A percentile compares a stretch with the other conserved stretches of the same genome.
phyloP scores from a whole-genome alignment of 2,888 invertebrate genomes.

The Xestia xanthographa region DNA sequence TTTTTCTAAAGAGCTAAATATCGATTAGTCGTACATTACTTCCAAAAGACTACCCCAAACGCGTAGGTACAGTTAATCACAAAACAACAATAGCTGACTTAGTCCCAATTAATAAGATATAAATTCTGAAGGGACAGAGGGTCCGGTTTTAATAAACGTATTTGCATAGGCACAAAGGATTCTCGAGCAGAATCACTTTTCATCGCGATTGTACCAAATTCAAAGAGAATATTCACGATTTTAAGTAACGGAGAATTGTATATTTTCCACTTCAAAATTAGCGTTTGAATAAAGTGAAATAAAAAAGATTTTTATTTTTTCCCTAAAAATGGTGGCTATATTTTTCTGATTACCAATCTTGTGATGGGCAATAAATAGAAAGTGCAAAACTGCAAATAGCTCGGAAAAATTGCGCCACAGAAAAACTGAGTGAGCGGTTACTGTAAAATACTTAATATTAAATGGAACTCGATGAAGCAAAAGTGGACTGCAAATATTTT shows the following conservation, averaged over 20 bases:
- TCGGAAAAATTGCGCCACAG: constrained; percentile 31
- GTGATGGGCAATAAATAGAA: constrained; percentile 19
- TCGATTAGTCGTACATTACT: background rate
- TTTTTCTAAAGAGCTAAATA: background rate
- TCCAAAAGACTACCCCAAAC: constrained; percentile 33
- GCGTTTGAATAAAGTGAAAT: constrained; percentile 13
- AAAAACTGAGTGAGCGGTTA: constrained; percentile 30
- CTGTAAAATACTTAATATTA: constrained; percentile 32
- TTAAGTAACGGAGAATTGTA: constrained; percentile 47
- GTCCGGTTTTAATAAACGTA: constrained; percentile 63
- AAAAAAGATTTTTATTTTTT: background rate
- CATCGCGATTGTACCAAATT: constrained; percentile 61
- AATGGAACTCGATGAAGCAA: constrained; percentile 37
- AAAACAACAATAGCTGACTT: constrained; percentile 60
- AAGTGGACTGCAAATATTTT: constrained; percentile 45
- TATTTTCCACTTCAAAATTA: constrained; percentile 35
- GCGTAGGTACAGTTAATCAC: constrained; percentile 53
- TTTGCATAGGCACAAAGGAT: constrained; percentile 67
- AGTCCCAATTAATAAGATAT: constrained; percentile 66
- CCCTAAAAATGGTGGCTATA: background rate
- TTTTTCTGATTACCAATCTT: constrained; percentile 37
- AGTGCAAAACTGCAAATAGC: constrained; percentile 39
- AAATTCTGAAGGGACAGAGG: constrained; percentile 57
- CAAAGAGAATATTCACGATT: constrained; percentile 64
- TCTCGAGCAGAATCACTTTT: constrained; percentile 53